Base-by-base conservation (phyloP, 2,888 invertebrate genomes). In the Andrena bucephala region DNA sequence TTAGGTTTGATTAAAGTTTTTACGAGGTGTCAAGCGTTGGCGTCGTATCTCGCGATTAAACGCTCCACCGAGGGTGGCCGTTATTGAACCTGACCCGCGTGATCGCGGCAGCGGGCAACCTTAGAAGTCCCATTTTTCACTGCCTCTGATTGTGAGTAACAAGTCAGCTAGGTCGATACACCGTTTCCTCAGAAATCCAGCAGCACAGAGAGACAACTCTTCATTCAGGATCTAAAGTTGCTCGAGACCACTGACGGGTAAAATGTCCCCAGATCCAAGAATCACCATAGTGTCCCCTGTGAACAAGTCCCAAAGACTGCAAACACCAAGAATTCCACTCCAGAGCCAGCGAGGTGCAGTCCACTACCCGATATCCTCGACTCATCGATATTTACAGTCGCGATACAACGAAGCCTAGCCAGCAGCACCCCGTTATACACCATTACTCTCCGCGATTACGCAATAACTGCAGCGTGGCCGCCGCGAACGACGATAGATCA, bases 1-100 rank as follows among this genome's bases (percentile, higher is more conserved):
- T 91, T 90, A 85, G 86, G 85, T 87, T 88, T 91, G 90, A 91
- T 91, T 90, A 91, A 91, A 91, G 79, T 89, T 91, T 91, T 91
- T 90, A 91, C 81, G 87, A 87, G 89, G 87, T 91, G 90, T 91
- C 91, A 89, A 90, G 87, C 83, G 83, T 59, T 65, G 81, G 85
- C 85, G 80, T 87, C 83, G 82, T 74, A 79, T 86, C 84, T 84
- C 85, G 85, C 88, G 88, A 91, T 91, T 90, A 90, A 87, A 87
- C 82, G 87, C 84, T 83, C 73, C 79, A 68, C 70, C 75, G 74
- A 65, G 77, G 71, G 67, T 72, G 77, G 16, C 59, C 76, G 62
- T 71, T 74, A 59, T 69, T 70, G 76, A 71, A 78, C 73, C 72
- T 68, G 83, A 83, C 77, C 66, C 81, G 16, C 24, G 66, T 50